Evolutionary conservation across 2,888 invertebrate genomes (phyloP).

Genomic region (Atethmia centrago): DNA sequence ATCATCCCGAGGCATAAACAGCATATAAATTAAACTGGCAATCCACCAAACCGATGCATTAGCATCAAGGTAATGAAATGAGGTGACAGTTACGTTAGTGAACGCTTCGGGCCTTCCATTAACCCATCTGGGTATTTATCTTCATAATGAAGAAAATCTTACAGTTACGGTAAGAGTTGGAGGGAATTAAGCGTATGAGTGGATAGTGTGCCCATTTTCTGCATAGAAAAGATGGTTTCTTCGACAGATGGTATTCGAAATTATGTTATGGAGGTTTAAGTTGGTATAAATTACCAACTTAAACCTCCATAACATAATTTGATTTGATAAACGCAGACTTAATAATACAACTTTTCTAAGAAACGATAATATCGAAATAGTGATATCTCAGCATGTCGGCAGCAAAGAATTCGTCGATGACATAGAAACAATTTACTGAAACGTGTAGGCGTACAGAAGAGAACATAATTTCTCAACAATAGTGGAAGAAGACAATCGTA

Average conservation of each 20-base stretch:
- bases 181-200: background rate
- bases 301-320: no score
- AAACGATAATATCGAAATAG: background rate
- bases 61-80: conserved; percentile 69
- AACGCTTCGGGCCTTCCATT: conserved; percentile 61
- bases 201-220: background rate
- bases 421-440: conserved; percentile 31
- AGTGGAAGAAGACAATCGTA: conserved; percentile 74
- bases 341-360: background rate
- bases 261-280: background rate
- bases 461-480: conserved; percentile 61
- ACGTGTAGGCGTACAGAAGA: conserved; percentile 34
- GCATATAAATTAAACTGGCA: conserved; percentile 78
- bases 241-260: background rate
- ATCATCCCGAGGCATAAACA: conserved; percentile 78
- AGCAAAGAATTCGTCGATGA: background rate
- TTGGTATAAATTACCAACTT: no score
- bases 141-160: conserved; percentile 48
- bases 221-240: background rate
- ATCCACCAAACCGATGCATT: conserved; percentile 74
- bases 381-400: background rate
- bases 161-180: conserved; percentile 16
- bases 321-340: no score
- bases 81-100: conserved; percentile 70
- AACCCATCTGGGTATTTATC: conserved; percentile 58